Evolutionary conservation across 2,113 vertebrate genomes (phyloP).

Genomic region (Phrynosoma blainvillii): DNA sequence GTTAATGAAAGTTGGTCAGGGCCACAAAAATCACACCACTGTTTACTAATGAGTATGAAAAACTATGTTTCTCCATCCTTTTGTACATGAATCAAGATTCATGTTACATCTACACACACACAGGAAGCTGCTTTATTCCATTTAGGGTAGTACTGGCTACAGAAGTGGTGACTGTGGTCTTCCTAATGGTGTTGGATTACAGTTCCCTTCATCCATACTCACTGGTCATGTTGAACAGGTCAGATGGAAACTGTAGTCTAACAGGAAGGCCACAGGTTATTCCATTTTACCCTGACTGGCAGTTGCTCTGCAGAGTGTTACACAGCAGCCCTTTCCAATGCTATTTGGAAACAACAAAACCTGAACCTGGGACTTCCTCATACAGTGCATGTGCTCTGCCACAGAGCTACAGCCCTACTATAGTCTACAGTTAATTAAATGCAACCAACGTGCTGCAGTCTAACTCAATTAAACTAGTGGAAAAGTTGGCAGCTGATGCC

Average conservation of each 20-base stretch:
- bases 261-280: neutral
- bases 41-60: neutral
- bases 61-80: neutral
- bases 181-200: no score
- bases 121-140: neutral
- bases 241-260: no score
- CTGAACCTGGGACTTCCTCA: neutral
- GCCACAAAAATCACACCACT: neutral
- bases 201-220: no score
- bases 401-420: neutral
- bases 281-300: neutral
- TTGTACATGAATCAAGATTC: neutral
- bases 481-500: neutral
- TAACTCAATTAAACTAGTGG: constrained; percentile 6
- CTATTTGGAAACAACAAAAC: neutral
- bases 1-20: neutral
- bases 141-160: no score
- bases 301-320: neutral
- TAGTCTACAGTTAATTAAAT: neutral
- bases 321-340: neutral
- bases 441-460: neutral
- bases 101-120: neutral
- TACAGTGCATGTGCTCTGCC: neutral
- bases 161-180: no score
- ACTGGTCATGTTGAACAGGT: no score